Conservation (phyloP, 2,113 vertebrate genomes). For the Lucifuga dentata region DNA sequence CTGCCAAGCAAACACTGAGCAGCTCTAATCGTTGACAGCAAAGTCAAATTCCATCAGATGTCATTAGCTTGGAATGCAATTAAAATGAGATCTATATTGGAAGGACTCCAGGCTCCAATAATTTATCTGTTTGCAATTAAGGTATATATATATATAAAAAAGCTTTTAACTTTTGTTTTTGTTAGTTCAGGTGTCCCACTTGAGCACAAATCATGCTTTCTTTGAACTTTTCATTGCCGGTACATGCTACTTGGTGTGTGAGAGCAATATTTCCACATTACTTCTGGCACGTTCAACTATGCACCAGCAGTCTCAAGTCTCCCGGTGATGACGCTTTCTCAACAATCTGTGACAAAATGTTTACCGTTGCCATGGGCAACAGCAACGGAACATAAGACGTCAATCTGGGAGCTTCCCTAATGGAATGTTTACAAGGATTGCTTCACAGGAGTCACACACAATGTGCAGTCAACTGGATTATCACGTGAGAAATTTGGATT, state of each 20-base stretch:
- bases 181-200: background rate
- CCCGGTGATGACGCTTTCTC: constrained; percentile 37
- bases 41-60: background rate
- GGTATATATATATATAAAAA: no score
- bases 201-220: background rate
- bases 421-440: constrained; percentile 39
- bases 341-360: constrained; percentile 54
- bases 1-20: background rate
- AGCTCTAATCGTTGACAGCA: background rate
- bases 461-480: background rate
- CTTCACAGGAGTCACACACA: constrained; percentile 5
- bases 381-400: constrained; percentile 2
- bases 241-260: background rate
- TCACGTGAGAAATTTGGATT: constrained; percentile 13
- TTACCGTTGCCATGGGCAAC: constrained; percentile 47
- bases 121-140: no score
- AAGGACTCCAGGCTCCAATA: background rate
- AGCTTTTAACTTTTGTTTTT: background rate
- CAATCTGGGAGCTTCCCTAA: constrained; percentile 22
- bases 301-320: constrained; percentile 33
- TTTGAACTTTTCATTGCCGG: constrained; percentile 25
- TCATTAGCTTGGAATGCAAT: background rate
- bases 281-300: constrained; percentile 50
- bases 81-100: background rate
- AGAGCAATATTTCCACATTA: constrained; percentile 53